Evolutionary conservation across 2,888 invertebrate genomes (phyloP).

Genomic region (Ochropleura plecta): DNA sequence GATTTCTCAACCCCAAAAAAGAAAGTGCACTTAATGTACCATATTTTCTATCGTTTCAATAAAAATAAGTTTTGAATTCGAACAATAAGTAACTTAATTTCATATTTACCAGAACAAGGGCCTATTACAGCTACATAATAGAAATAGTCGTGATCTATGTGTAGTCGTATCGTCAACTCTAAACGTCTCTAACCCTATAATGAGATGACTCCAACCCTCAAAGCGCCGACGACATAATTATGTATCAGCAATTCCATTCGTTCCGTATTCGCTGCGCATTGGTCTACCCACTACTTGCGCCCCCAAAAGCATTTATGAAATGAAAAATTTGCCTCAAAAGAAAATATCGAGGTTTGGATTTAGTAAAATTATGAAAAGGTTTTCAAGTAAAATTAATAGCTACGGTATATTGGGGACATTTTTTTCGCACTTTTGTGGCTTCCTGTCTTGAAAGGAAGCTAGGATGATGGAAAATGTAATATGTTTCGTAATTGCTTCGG

Average conservation of each 20-base stretch:
- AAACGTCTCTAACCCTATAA: conserved; percentile 50
- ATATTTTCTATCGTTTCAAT: too few species aligned
- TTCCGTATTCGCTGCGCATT: conserved; percentile 33
- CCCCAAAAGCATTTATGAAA: conserved; percentile 49
- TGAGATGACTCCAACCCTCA: conserved; percentile 55
- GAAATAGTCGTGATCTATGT: not conserved
- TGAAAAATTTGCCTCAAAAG: conserved; percentile 54
- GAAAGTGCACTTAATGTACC: too few species aligned
- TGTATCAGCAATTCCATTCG: conserved; percentile 54
- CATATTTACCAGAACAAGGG: not conserved
- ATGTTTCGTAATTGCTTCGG: conserved; percentile 34
- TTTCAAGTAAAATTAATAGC: conserved; percentile 51
- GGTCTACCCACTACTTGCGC: conserved; percentile 39
- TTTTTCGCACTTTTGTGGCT: conserved; percentile 34
- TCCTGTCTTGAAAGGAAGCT: conserved; percentile 30
- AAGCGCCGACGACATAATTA: conserved; percentile 63
- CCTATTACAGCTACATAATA: not conserved
- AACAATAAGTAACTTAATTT: too few species aligned
- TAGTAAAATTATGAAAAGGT: conserved; percentile 53
- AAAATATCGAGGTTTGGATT: conserved; percentile 58
- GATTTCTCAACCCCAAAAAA: too few species aligned
- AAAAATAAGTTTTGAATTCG: too few species aligned
- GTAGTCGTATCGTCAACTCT: conserved; percentile 25
- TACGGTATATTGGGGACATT: conserved; percentile 36
- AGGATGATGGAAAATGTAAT: conserved; percentile 32